A percentile compares a stretch with the other conserved stretches of the same genome.
Evolutionary conservation across 2,888 invertebrate genomes (phyloP).

Genomic region (Hirudinaria manillensis): DNA sequence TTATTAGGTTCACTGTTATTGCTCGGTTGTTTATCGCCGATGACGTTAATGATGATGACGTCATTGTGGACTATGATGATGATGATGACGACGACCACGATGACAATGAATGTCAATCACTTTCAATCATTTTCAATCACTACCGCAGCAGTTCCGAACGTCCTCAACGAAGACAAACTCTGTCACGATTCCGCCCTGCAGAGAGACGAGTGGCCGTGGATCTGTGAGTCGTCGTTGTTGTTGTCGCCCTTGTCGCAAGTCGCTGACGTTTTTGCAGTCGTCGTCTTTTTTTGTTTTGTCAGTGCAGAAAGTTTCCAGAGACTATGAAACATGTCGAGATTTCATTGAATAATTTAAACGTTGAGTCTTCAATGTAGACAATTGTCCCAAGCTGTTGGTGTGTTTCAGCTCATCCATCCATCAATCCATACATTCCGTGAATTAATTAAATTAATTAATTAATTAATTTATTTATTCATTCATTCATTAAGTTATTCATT

Average conservation of each 20-base stretch:
- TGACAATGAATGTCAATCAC: too few relatives aligned
- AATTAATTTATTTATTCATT: too few relatives aligned
- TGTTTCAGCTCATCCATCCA: background rate
- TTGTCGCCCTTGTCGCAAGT: background rate
- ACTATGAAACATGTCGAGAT: too few relatives aligned
- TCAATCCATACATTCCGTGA: background rate
- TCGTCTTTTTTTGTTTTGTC: too few relatives aligned
- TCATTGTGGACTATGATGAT: background rate
- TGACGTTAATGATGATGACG: background rate
- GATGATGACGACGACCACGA: too few relatives aligned
- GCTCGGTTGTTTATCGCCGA: background rate
- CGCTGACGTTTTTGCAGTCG: too few relatives aligned
- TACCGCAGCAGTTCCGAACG: slow-evolving; percentile 31
- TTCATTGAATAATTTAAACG: background rate
- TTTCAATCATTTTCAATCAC: too few relatives aligned
- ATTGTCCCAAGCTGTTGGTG: background rate
- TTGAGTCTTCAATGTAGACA: background rate
- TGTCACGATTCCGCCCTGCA: slow-evolving; percentile 37
- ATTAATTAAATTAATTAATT: background rate
- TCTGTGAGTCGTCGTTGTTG: slow-evolving; percentile 32
- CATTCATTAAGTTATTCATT: too few relatives aligned
- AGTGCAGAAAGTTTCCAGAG: too few relatives aligned
- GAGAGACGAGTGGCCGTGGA: slow-evolving; percentile 39
- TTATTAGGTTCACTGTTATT: background rate
- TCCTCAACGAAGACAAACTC: slow-evolving; percentile 37